Conservation (phyloP, 2,888 invertebrate species). For the Elegia similella region DNA sequence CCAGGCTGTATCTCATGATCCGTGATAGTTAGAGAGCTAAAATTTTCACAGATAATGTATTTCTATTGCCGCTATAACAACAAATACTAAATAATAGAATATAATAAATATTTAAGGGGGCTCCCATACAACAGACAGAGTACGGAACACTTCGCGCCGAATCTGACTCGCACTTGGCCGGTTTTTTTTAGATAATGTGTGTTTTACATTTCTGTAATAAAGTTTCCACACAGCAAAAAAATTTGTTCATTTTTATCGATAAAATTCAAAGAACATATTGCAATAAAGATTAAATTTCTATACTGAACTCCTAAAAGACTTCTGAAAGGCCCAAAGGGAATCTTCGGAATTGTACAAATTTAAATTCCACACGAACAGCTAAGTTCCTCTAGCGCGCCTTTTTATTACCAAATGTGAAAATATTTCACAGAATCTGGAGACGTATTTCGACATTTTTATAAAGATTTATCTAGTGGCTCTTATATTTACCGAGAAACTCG, state of each 20-base stretch:
- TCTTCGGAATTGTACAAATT: not conserved
- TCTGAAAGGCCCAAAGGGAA: not conserved
- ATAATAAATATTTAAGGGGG: no score
- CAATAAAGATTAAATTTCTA: not conserved
- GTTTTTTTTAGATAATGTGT: no score
- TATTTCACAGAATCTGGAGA: not conserved
- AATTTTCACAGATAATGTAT: no score
- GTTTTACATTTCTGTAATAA: no score
- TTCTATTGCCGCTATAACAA: no score
- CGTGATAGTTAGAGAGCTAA: no score
- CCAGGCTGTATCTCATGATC: no score
- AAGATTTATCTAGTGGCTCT: not conserved
- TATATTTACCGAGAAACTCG: not conserved
- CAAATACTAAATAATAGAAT: no score
- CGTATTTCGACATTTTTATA: not conserved
- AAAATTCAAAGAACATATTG: not conserved
- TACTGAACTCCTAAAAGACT: not conserved
- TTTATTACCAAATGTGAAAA: conserved; percentile 6
- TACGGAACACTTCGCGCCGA: no score
- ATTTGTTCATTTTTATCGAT: not conserved
- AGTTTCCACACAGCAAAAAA: no score
- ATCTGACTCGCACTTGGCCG: no score
- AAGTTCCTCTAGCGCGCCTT: conserved; percentile 5
- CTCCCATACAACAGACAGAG: no score
- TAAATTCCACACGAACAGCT: conserved; percentile 1